Evolutionary conservation across 2,888 invertebrate genomes (phyloP).

Genomic region (Cephonodes hylas): DNA sequence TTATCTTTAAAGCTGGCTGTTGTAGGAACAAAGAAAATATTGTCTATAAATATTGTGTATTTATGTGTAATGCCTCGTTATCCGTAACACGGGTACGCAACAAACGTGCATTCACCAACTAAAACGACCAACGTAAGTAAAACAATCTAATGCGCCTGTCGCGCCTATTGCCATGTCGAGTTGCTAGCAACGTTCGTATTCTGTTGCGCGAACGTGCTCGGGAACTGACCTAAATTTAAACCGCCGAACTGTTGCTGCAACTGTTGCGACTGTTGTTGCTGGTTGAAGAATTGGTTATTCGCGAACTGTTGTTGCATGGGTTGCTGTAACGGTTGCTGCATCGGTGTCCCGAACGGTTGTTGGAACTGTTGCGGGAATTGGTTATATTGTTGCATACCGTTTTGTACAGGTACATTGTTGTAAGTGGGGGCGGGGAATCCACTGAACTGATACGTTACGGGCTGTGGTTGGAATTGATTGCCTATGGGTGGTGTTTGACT

Average conservation of each 20-base stretch:
- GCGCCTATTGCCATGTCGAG: slow-evolving; percentile 65
- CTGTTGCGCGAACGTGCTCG: slow-evolving; percentile 61
- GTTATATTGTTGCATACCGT: slow-evolving; percentile 56
- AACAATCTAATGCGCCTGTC: slow-evolving; percentile 16
- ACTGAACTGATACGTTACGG: slow-evolving; percentile 22
- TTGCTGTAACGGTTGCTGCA: slow-evolving; percentile 38
- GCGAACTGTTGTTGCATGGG: slow-evolving; percentile 40
- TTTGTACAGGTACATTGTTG: slow-evolving; percentile 39
- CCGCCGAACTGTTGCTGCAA: slow-evolving; percentile 65
- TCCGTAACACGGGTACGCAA: slow-evolving; percentile 19
- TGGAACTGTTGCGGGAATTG: slow-evolving; percentile 56
- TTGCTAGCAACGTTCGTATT: slow-evolving; percentile 71
- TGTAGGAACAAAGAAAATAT: slow-evolving; percentile 11
- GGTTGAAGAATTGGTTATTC: slow-evolving; percentile 47
- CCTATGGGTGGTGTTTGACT: slow-evolving; percentile 82
- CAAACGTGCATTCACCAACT: slow-evolving; percentile 32
- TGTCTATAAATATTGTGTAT: slow-evolving; percentile 19
- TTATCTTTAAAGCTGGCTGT: slow-evolving; percentile 3
- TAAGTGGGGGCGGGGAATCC: slow-evolving; percentile 19
- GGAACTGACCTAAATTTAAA: slow-evolving; percentile 68
- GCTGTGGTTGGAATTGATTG: slow-evolving; percentile 53
- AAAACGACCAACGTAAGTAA: slow-evolving; percentile 26
- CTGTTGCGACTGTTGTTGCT: slow-evolving; percentile 45
- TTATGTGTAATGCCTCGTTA: slow-evolving; percentile 17
- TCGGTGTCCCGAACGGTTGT: slow-evolving; percentile 39